phyloP scores from a whole-genome alignment of 64 coral and sea anemone species.

The Orbicella faveolata region DNA sequence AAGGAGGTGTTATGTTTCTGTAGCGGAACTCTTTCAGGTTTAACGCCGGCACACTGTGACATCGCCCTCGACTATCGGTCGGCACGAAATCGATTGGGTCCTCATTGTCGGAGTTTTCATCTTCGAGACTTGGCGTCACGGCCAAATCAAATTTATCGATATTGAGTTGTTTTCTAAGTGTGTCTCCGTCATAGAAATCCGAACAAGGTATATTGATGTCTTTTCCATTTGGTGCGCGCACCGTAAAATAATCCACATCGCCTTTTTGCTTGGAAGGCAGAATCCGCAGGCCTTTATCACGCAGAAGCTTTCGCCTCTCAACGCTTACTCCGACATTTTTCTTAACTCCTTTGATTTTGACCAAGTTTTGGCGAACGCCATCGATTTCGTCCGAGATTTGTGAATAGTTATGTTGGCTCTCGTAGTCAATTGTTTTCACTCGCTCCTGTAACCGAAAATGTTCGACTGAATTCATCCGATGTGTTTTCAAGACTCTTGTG shows the following conservation, averaged over 20 bases:
- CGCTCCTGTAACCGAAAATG: constrained; percentile 66
- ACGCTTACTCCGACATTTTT: constrained; percentile 66
- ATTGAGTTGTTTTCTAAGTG: constrained; percentile 38
- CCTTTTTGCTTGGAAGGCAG: constrained; percentile 30
- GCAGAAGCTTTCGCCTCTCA: constrained; percentile 72
- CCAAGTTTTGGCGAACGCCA: constrained; percentile 79
- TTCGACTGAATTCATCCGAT: constrained; percentile 79
- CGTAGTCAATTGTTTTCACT: constrained; percentile 67
- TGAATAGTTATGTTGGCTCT: constrained; percentile 65
- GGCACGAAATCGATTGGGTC: not conserved
- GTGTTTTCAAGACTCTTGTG: constrained; percentile 66
- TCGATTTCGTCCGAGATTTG: constrained; percentile 92
- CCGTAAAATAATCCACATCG: constrained; percentile 32
- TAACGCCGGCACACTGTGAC: not conserved
- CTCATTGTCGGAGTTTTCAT: constrained; percentile 17
- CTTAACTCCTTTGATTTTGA: constrained; percentile 74
- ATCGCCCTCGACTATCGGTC: not conserved
- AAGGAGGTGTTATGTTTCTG: constrained; percentile 65
- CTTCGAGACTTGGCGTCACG: not conserved
- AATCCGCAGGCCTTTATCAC: constrained; percentile 68
- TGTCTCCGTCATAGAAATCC: constrained; percentile 66
- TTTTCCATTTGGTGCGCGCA: constrained; percentile 53
- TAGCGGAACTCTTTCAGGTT: constrained; percentile 44
- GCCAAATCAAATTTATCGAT: constrained; percentile 1
- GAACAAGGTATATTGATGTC: constrained; percentile 39